Base-by-base conservation (phyloP, 2,797 vertebrate genomes). In the Girardinus metallicus region DNA sequence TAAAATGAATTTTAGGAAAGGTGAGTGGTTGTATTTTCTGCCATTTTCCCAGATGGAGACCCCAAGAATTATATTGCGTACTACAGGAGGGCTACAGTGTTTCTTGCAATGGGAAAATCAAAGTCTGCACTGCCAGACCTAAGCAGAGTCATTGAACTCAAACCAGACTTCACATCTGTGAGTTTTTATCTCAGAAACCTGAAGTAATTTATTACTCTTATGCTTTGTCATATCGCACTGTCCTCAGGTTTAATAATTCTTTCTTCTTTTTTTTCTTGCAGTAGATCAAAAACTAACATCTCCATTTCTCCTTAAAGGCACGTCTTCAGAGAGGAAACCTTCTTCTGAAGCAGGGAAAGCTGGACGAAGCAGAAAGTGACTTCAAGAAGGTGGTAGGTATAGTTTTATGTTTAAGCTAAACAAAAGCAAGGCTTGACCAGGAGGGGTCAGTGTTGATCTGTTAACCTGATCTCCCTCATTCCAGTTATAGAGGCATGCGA, bases 141-240 rank as follows among this genome's bases (percentile, higher is more conserved):
- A 85, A 99, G 97, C 94, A 97, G 95, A 96, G 98, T 99, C 86
- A 97, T 99, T 89, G 97, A 99, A 86, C 95, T 99, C 86, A 99
- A 99, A 94, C 97, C 98, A 85, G 98, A 99, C 90, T 99, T 99
- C 92, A 99, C 98, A 92, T 97, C 97, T 76, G 98, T 99, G 93
- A 97, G 98, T 94, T 60, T 34, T 12, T 55, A 1, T 31, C 62
- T 70, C 10, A 5, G n/a, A 29, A 46, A 16, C 76, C 41, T 77
- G n/a, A 72, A 78, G 5, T 23, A 0, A 8, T 51, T 31, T 64
- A 2, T 55, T 49, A 31, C 71, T 39, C 1, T 13, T 6, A 11
- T 5, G 68, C 10, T 26, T 55, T 31, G 10, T 43, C 16, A 18
- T 9, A 10, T 36, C 73, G 41, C 41, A 71, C 5, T 83, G 71